Conservation (phyloP, 2,113 vertebrate species). For the Zosterops pallidus region DNA sequence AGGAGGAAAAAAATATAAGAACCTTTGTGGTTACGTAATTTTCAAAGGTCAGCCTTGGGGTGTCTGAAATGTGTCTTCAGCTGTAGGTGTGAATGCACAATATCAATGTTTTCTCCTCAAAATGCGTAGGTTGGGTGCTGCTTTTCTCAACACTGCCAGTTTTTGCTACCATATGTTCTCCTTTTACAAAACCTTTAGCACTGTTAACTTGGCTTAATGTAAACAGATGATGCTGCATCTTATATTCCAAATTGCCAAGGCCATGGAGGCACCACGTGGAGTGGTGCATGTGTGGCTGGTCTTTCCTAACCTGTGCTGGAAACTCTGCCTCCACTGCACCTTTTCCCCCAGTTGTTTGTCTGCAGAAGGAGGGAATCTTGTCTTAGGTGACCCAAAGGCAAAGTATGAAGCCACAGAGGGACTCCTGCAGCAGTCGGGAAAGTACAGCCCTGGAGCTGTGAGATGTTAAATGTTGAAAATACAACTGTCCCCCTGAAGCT, state of each 20-base stretch:
- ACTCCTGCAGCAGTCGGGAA: neutral
- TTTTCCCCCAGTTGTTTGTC: neutral
- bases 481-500: neutral
- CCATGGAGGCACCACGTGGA: neutral
- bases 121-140: neutral
- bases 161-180: slow-evolving; percentile 54
- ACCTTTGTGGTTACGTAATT: slow-evolving; percentile 15
- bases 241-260: neutral
- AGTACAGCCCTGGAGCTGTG: neutral
- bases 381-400: neutral
- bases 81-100: slow-evolving; percentile 29
- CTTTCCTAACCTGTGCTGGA: neutral
- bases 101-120: slow-evolving; percentile 27
- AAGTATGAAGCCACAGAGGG: neutral
- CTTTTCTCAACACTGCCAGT: slow-evolving; percentile 7
- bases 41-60: neutral
- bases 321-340: neutral
- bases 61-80: neutral
- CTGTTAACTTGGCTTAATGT: slow-evolving; percentile 14
- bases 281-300: rapidly evolving
- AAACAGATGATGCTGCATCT: slow-evolving; percentile 16
- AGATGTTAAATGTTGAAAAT: neutral
- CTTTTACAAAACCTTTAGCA: slow-evolving; percentile 46
- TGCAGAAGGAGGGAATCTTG: neutral
- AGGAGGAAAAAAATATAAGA: neutral